phyloP scores from a whole-genome alignment of 2,888 invertebrate genomes.

The Teleogryllus oceanicus region DNA sequence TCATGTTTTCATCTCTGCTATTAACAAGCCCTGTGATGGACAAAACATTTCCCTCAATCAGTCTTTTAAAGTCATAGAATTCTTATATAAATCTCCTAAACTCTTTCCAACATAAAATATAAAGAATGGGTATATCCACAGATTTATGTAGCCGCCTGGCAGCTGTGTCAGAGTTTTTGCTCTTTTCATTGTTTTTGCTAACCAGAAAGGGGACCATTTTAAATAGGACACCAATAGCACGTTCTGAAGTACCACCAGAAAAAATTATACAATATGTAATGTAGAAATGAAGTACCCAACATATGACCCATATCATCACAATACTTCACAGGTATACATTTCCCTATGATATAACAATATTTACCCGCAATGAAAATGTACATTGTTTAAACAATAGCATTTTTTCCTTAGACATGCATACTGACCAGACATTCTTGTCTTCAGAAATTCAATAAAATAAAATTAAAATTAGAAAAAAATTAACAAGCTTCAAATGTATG shows the following conservation, averaged over 20 bases:
- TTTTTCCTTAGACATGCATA: too few relatives aligned
- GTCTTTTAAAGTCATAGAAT: conserved; percentile 33
- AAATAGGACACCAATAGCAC: not conserved
- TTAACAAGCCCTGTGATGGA: conserved; percentile 24
- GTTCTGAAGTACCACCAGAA: not conserved
- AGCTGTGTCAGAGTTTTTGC: not conserved
- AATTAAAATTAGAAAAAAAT: too few relatives aligned
- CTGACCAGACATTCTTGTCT: too few relatives aligned
- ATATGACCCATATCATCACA: too few relatives aligned
- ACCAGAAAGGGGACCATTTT: not conserved
- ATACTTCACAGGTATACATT: too few relatives aligned
- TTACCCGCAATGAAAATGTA: too few relatives aligned
- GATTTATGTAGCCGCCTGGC: not conserved
- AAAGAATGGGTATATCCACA: not conserved
- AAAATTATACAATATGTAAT: too few relatives aligned
- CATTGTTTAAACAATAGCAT: too few relatives aligned
- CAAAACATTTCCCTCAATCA: conserved; percentile 35
- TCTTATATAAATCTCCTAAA: conserved; percentile 18
- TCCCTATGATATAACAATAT: too few relatives aligned
- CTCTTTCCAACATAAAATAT: not conserved
- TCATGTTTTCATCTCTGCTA: conserved; percentile 33
- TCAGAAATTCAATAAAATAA: too few relatives aligned
- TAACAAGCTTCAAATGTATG: too few relatives aligned
- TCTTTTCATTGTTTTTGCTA: not conserved
- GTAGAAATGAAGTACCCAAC: too few relatives aligned